Percentiles rank a stretch among this genome's conserved stretches.
Conservation (phyloP, 1,140 invertebrate genomes). For the Trypoxylus dichotomus region DNA sequence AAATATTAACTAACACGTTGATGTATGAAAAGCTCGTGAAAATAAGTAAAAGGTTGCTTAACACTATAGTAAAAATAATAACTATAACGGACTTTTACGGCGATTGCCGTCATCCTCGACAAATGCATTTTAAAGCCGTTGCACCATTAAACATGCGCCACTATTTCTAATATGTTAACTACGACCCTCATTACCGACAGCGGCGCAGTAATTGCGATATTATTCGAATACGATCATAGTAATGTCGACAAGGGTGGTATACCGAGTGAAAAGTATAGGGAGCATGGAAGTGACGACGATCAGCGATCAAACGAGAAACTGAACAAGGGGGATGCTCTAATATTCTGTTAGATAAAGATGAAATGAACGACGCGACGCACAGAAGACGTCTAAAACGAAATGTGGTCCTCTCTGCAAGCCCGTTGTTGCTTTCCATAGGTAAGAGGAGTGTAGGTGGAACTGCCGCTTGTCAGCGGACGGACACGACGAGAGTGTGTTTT, state of each 20-base stretch:
- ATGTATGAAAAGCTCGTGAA: background rate
- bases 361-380: conserved; percentile 22
- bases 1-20: background rate
- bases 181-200: background rate
- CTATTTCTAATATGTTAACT: background rate
- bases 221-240: background rate
- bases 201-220: background rate
- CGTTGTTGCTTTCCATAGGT: conserved; percentile 24
- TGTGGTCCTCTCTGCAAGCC: conserved; percentile 10
- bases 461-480: conserved; percentile 21
- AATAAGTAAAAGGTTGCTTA: background rate
- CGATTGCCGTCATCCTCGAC: background rate
- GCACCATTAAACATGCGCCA: background rate
- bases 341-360: conserved; percentile 20
- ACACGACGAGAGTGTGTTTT: conserved; percentile 24
- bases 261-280: conserved; percentile 14
- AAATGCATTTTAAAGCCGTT: background rate
- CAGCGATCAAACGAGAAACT: conserved; percentile 9
- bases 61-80: background rate
- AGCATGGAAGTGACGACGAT: background rate
- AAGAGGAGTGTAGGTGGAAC: conserved; percentile 23
- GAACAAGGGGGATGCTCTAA: conserved; percentile 5
- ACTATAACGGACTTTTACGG: background rate
- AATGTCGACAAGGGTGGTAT: conserved; percentile 14
- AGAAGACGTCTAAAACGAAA: conserved; percentile 25